phyloP scores from a whole-genome alignment of 2,888 invertebrate genomes.

The Lasioglossum zephyrum region DNA sequence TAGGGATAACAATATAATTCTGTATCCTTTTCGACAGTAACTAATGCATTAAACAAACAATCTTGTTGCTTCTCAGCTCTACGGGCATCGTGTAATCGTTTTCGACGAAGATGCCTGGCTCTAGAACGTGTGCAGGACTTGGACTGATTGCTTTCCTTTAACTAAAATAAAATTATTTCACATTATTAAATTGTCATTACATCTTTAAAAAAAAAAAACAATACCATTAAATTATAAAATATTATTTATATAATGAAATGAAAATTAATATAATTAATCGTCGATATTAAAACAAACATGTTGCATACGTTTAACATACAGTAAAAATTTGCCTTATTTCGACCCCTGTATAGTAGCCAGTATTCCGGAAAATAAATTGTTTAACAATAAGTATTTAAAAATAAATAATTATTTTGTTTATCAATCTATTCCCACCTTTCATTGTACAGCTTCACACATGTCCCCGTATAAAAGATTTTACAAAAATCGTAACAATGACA shows the following conservation, averaged over 20 bases:
- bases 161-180: slow-evolving; percentile 59
- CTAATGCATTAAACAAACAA: slow-evolving; percentile 4
- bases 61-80: slow-evolving; percentile 58
- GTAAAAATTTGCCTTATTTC: neutral
- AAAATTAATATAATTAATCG: neutral
- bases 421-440: neutral
- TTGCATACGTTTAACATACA: neutral
- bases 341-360: neutral
- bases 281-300: slow-evolving; percentile 1
- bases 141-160: slow-evolving; percentile 42
- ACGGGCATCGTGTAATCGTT: slow-evolving; percentile 76
- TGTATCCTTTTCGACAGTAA: no score
- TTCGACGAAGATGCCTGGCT: slow-evolving; percentile 79
- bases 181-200: neutral
- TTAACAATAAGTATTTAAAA: neutral
- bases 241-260: neutral
- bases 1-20: no score
- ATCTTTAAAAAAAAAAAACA: neutral
- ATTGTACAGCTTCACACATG: neutral
- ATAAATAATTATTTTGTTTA: neutral
- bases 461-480: neutral
- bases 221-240: neutral
- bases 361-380: neutral
- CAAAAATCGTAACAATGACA: neutral
- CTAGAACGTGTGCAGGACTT: slow-evolving; percentile 66